A percentile compares a stretch with the other conserved stretches of the same genome.
phyloP scores from a whole-genome alignment of 2,888 invertebrate species.

The Scaptomyza flava region DNA sequence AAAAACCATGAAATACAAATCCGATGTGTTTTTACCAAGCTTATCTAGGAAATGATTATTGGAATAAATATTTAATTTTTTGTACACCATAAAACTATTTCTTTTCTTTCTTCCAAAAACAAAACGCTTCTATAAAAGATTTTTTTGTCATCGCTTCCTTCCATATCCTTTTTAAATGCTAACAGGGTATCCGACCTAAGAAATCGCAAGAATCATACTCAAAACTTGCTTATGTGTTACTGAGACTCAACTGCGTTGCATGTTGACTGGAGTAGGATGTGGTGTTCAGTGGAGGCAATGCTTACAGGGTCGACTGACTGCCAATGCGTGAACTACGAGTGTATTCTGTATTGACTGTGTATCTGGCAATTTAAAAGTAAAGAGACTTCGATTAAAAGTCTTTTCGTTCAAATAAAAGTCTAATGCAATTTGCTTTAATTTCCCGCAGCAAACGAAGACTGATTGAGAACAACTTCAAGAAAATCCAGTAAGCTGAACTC shows the following conservation, averaged over 20 bases:
- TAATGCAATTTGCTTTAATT: conserved; percentile 69
- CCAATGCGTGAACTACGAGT: conserved; percentile 37
- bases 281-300: neutral
- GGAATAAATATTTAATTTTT: no score
- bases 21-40: no score
- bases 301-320: conserved; percentile 13
- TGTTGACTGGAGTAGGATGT: neutral
- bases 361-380: conserved; percentile 22
- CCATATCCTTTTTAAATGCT: no score
- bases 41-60: no score
- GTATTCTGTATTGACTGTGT: conserved; percentile 20
- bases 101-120: no score
- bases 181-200: conserved; percentile 3
- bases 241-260: conserved; percentile 41
- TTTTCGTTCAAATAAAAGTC: conserved; percentile 19
- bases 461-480: conserved; percentile 52
- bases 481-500: conserved; percentile 60
- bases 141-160: no score
- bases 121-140: no score
- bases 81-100: no score
- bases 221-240: conserved; percentile 39
- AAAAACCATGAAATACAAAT: no score
- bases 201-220: conserved; percentile 39
- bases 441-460: conserved; percentile 59
- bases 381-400: conserved; percentile 37